Percentiles rank a stretch among this genome's conserved stretches.
Conservation (phyloP, 2,888 invertebrate species). For the Sericinus montela region DNA sequence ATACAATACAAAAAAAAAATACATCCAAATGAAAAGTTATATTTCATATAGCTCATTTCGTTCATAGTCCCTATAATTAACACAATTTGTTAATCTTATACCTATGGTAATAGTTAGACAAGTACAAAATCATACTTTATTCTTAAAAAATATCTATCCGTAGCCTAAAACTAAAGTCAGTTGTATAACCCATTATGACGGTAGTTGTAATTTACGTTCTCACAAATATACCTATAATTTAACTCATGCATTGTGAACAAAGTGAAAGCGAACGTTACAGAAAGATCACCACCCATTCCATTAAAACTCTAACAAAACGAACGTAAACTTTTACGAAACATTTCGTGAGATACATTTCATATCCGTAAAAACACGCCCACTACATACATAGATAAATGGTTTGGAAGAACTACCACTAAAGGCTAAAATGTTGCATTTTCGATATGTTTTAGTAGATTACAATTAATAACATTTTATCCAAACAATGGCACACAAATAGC, state of each 20-base stretch:
- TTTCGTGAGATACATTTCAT: conserved; percentile 27
- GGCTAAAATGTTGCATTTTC: conserved; percentile 72
- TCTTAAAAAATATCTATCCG: conserved; percentile 66
- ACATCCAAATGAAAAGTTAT: conserved; percentile 65
- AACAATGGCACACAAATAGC: conserved; percentile 70
- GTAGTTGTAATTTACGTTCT: conserved; percentile 35
- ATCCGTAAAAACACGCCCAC: conserved; percentile 50
- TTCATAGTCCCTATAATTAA: conserved; percentile 69
- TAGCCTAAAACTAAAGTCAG: conserved; percentile 74
- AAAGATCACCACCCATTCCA: background rate
- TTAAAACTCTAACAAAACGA: conserved; percentile 17
- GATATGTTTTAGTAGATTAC: conserved; percentile 72
- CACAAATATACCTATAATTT: conserved; percentile 31
- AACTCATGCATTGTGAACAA: conserved; percentile 39
- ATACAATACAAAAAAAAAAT: conserved; percentile 68
- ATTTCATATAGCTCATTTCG: conserved; percentile 64
- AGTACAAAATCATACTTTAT: conserved; percentile 78
- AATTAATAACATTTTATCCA: conserved; percentile 53
- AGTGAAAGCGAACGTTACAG: conserved; percentile 22
- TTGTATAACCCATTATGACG: conserved; percentile 64
- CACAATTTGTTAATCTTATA: conserved; percentile 74
- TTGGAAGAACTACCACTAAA: conserved; percentile 76
- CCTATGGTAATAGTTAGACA: conserved; percentile 76
- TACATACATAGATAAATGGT: conserved; percentile 47
- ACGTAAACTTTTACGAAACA: conserved; percentile 27